Conservation (phyloP, 2,113 vertebrate species). For the Hydrochoerus hydrochaeris region DNA sequence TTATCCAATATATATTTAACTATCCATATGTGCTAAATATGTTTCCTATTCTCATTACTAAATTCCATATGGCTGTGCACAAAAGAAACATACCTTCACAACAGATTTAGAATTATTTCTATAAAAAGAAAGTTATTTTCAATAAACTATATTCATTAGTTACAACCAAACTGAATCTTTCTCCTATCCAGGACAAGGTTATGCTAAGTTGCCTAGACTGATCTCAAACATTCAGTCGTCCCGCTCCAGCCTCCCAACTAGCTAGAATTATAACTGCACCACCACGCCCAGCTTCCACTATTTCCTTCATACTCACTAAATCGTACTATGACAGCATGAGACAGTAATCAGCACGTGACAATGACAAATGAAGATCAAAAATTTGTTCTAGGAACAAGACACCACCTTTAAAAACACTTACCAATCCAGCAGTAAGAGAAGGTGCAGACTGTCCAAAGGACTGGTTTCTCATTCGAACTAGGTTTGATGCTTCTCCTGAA, state of each 20-base stretch:
- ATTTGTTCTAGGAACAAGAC: not conserved
- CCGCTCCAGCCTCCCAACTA: not conserved
- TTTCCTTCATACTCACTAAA: slow-evolving; percentile 23
- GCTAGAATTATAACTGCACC: not conserved
- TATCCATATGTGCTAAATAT: not conserved
- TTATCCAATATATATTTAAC: not conserved
- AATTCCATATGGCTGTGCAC: not conserved
- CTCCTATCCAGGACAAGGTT: not conserved
- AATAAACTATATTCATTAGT: slow-evolving; percentile 30
- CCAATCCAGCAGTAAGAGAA: slow-evolving; percentile 96
- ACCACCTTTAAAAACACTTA: slow-evolving; percentile 82
- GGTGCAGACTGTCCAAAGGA: slow-evolving; percentile 96
- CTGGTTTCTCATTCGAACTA: slow-evolving; percentile 98
- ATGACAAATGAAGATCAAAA: slow-evolving; percentile 15
- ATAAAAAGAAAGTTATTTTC: slow-evolving; percentile 29
- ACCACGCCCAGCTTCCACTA: not conserved
- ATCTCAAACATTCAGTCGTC: not conserved
- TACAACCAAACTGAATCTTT: not conserved
- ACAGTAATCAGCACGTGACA: not conserved
- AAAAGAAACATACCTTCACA: slow-evolving; percentile 35
- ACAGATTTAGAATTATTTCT: slow-evolving; percentile 45
- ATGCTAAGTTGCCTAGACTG: not conserved
- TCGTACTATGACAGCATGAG: not conserved
- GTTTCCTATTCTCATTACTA: slow-evolving; percentile 29
- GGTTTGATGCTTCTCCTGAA: slow-evolving; percentile 92